A percentile compares a stretch with the other conserved stretches of the same genome.
Evolutionary conservation across 2,797 vertebrate genomes (phyloP).

Genomic region (Paedocypris micromegethes): DNA sequence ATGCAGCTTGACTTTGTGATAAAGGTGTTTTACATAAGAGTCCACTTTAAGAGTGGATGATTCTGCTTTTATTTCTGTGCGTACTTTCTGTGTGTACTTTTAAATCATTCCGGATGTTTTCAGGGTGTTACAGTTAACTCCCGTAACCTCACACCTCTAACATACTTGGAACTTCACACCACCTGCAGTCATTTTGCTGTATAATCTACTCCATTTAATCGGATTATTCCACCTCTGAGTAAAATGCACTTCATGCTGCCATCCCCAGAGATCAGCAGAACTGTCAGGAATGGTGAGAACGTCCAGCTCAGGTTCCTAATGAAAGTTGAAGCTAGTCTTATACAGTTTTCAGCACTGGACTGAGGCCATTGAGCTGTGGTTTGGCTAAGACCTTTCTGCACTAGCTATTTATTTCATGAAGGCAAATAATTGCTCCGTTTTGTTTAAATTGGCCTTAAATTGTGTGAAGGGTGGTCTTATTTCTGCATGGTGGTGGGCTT

Average conservation of each 20-base stretch:
- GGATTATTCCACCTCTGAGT: conserved; percentile 13
- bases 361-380: conserved; percentile 30
- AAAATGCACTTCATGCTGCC: conserved; percentile 14
- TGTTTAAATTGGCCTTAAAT: conserved; percentile 35
- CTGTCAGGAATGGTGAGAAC: conserved; percentile 31
- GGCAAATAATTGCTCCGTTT: conserved; percentile 41
- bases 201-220: background rate
- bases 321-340: conserved; percentile 19
- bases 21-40: conserved; percentile 27
- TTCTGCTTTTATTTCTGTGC: background rate
- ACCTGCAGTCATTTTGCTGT: background rate
- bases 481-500: background rate
- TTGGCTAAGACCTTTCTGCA: conserved; percentile 28
- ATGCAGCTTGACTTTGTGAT: conserved; percentile 33
- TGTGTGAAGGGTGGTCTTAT: conserved; percentile 28
- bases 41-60: conserved; percentile 28
- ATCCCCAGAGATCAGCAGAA: conserved; percentile 19
- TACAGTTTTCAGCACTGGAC: conserved; percentile 31
- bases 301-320: conserved; percentile 20
- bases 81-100: background rate
- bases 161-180: background rate
- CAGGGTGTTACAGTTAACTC: background rate
- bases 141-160: background rate
- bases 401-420: conserved; percentile 40
- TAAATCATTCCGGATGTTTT: background rate